A percentile compares a stretch with the other conserved stretches of the same genome.
These are phyloP conservation scores for Muschampia plurimacula DNA, from an alignment of 2,888 invertebrate genomes.

Conservation along the genomic window DNA sequence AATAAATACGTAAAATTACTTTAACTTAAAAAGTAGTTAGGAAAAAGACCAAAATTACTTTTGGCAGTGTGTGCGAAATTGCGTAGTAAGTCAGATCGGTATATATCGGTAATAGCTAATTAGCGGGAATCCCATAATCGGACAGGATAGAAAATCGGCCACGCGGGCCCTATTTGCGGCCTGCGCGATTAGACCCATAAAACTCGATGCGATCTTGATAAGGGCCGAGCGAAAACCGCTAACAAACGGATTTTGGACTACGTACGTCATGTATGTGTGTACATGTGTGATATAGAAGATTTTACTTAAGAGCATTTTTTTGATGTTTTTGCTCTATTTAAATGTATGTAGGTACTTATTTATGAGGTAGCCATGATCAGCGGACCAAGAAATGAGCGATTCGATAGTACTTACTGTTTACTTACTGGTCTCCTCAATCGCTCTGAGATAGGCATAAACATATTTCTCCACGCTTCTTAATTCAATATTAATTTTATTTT, in stretches of 20 bases:
- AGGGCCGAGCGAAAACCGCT: slow-evolving; percentile 77
- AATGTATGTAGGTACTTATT: too few species aligned
- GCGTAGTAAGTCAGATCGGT: slow-evolving; percentile 61
- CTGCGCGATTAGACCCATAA: slow-evolving; percentile 81
- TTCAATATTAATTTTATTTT: too few species aligned
- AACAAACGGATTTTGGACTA: slow-evolving; percentile 49
- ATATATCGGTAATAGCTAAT: slow-evolving; percentile 83
- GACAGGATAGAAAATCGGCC: slow-evolving; percentile 82
- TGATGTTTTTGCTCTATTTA: too few species aligned
- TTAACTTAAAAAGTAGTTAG: neutral
- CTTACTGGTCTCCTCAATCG: too few species aligned
- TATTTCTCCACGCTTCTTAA: too few species aligned
- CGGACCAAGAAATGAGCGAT: too few species aligned
- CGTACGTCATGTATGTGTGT: neutral
- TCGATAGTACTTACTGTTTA: too few species aligned
- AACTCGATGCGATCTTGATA: slow-evolving; percentile 82
- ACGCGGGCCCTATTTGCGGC: slow-evolving; percentile 80
- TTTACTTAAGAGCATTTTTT: neutral
- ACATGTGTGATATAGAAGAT: neutral
- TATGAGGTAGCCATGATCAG: too few species aligned
- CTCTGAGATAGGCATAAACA: too few species aligned
- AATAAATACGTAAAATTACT: neutral
- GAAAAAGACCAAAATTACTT: slow-evolving; percentile 31
- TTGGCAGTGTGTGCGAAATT: slow-evolving; percentile 53
- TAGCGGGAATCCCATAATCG: slow-evolving; percentile 83